Base-by-base conservation (phyloP, 2,888 invertebrate genomes). In the Tethea ocularis region DNA sequence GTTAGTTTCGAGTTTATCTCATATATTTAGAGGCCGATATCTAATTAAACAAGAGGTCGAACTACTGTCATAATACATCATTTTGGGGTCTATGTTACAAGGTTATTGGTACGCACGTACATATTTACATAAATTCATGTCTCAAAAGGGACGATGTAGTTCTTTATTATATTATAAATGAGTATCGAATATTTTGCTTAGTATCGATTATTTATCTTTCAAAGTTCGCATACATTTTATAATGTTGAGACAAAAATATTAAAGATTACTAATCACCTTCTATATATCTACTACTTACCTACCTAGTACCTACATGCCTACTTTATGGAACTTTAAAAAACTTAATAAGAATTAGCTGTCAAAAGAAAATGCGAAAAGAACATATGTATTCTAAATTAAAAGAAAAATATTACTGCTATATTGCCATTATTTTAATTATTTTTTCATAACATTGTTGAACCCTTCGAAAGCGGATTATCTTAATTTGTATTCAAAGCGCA, bases 91-190 rank as follows among this genome's bases (percentile, higher is more conserved):
- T 57, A 29, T 55, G 55, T 33, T 61, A 46, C 56, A 52, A 56
- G 60, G 51, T 59, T 65, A 69, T 69, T 68, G 57, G 60, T 68
- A 66, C 62, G 13, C 59, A 10, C 46, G 46, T 46, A 59, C 51
- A 71, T 66, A 63, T 61, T 65, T 61, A 56, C 61, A 58, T 67
- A 61, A 61, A 65, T 68, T 52, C 41, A 20, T 20, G 20, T 46
- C 17, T 20, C 10, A n/a, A 33, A n/a, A 2, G 52, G 55, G 60
- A 52, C 55, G 57, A 60, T 38, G 54, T 57, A 51, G 7, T 51
- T n/a, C n/a, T n/a, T n/a, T 41, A 54, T 54, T 29, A 55, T 57
- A 57, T 26, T 54, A 23, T 36, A 51, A 51, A 54, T 46, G 10
- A 10, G 33, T 8, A 20, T 46, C 8, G 10, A 20, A 46, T 46